A percentile compares a stretch with the other conserved stretches of the same genome.
phyloP scores from a whole-genome alignment of 2,797 vertebrate species.

The Coregonus ussuriensis region DNA sequence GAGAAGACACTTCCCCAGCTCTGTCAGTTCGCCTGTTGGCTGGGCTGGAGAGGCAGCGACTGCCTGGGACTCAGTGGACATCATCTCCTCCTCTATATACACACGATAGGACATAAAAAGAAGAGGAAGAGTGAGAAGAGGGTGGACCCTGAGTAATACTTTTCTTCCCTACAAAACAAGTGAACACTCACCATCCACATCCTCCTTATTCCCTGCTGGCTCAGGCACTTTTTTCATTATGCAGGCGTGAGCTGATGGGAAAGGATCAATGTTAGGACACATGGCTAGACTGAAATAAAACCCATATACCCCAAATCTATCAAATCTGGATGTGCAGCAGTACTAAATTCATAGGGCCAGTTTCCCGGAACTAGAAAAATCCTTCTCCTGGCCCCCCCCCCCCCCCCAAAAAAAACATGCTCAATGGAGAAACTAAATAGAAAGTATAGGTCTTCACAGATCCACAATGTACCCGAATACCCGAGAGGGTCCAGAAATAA shows the following conservation, averaged over 20 bases:
- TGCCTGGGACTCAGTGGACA: constrained; percentile 81
- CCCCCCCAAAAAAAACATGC: background rate
- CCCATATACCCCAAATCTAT: background rate
- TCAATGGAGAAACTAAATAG: background rate
- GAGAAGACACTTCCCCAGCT: constrained; percentile 90
- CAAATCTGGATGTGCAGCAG: background rate
- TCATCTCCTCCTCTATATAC: constrained; percentile 82
- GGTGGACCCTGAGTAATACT: background rate
- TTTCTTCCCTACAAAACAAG: background rate
- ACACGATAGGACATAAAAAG: background rate
- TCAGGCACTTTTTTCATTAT: constrained; percentile 87
- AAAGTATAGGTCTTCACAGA: background rate
- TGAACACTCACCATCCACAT: constrained; percentile 67
- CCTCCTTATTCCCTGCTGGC: constrained; percentile 72
- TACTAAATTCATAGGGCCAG: background rate
- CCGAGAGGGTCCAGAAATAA: too few species aligned
- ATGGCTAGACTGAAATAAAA: background rate
- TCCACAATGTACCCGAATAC: too few species aligned
- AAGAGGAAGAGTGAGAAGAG: too few species aligned
- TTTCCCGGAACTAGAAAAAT: too few species aligned
- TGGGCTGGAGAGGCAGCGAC: constrained; percentile 58
- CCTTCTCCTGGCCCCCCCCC: too few species aligned
- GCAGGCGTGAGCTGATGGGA: constrained; percentile 84
- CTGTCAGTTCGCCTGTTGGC: constrained; percentile 84
- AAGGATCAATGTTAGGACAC: background rate